Conservation (phyloP, 2,888 invertebrate genomes). For the Chrysodeixis includens region DNA sequence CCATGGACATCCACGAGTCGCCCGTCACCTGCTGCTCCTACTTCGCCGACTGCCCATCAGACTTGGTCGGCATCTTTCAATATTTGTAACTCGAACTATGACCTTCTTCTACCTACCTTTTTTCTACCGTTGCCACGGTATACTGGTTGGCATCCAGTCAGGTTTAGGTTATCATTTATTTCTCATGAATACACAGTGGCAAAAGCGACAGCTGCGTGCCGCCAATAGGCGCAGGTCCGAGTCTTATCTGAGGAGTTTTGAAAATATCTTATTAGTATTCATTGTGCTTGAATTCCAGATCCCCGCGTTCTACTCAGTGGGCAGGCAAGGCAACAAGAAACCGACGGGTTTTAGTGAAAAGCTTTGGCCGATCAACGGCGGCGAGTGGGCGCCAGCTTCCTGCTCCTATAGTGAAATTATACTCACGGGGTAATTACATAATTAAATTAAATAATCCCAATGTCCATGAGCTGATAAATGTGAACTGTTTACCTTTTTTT, state of each 20-base stretch:
- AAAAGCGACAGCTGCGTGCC: no score
- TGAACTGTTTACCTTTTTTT: no score
- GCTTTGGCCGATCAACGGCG: constrained; percentile 99
- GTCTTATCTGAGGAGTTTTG: no score
- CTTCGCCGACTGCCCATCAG: constrained; percentile 99
- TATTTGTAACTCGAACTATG: no score
- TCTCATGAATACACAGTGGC: no score
- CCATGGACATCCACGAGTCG: constrained; percentile 99
- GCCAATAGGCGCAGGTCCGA: no score
- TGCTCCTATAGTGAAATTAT: constrained; percentile 99
- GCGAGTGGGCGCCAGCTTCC: constrained; percentile 98
- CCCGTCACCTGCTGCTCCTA: constrained; percentile 99
- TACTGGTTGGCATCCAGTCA: no score
- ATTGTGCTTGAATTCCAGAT: constrained; percentile 71
- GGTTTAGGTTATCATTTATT: no score
- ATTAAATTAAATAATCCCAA: no score
- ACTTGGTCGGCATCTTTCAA: constrained; percentile 91
- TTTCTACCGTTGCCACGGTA: no score
- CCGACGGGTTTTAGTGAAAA: constrained; percentile 95
- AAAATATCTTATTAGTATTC: neutral
- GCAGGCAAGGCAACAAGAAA: constrained; percentile 93
- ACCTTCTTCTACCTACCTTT: no score
- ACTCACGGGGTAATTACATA: constrained; percentile 99
- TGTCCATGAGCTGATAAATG: no score
- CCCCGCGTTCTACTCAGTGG: constrained; percentile 99